Evolutionary conservation across 2,113 vertebrate species (phyloP).

Genomic region (Cheilinus undulatus): DNA sequence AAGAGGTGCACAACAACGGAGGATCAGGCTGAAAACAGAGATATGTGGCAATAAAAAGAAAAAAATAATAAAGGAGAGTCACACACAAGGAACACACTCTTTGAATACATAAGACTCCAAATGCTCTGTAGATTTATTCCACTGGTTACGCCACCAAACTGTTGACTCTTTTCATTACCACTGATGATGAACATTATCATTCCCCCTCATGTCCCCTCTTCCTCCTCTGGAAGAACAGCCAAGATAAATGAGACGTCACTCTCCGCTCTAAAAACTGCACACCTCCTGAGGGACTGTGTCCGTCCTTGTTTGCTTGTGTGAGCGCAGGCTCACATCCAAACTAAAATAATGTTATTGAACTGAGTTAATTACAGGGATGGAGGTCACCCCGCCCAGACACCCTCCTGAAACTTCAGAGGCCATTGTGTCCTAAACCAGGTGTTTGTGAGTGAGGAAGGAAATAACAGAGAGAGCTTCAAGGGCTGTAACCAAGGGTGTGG

Average conservation of each 20-base stretch:
- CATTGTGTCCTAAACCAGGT: conserved; percentile 22
- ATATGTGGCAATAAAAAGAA: background rate
- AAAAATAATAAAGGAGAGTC: background rate
- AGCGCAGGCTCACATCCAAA: conserved; percentile 6
- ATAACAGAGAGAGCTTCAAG: background rate
- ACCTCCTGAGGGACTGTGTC: conserved; percentile 28
- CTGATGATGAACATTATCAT: conserved; percentile 35
- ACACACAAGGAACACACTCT: background rate
- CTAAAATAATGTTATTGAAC: conserved; percentile 57
- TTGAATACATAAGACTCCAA: background rate
- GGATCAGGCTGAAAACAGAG: background rate
- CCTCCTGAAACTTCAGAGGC: conserved; percentile 28
- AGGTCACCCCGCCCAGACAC: conserved; percentile 46
- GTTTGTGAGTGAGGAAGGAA: conserved; percentile 14
- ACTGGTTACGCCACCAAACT: background rate
- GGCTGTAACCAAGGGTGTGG: background rate
- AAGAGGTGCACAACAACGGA: conserved; percentile 1
- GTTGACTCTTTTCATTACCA: conserved; percentile 29
- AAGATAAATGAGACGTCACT: conserved; percentile 58
- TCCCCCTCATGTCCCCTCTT: conserved; percentile 1
- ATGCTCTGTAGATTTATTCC: background rate
- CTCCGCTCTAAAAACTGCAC: conserved; percentile 26
- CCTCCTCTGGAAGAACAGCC: conserved; percentile 28
- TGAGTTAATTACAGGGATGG: conserved; percentile 53
- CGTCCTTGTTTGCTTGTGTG: conserved; percentile 33